phyloP scores from a whole-genome alignment of 2,888 invertebrate genomes.

The Dynastes tityus region DNA sequence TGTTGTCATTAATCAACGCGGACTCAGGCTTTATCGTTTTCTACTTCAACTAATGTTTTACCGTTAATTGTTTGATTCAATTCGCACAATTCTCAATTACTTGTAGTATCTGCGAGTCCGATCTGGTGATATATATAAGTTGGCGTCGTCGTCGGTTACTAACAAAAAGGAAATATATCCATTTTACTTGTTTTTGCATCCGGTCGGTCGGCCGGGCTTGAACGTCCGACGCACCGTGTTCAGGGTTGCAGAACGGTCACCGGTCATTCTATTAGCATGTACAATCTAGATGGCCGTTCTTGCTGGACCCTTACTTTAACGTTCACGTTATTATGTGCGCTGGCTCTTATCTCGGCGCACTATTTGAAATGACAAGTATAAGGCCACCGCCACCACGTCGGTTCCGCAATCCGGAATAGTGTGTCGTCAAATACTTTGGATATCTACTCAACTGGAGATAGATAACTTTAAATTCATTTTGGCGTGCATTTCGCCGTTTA shows the following conservation, averaged over 20 bases:
- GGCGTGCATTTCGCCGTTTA: slow-evolving; percentile 6
- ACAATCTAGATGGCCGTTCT: slow-evolving; percentile 71
- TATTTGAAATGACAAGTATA: slow-evolving; percentile 59
- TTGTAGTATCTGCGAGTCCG: slow-evolving; percentile 64
- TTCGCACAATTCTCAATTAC: slow-evolving; percentile 66
- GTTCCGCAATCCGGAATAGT: slow-evolving; percentile 48
- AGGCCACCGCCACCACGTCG: slow-evolving; percentile 48
- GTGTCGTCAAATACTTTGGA: slow-evolving; percentile 50
- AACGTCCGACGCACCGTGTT: slow-evolving; percentile 43
- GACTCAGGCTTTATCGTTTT: slow-evolving; percentile 41
- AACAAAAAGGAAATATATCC: slow-evolving; percentile 71
- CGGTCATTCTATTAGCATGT: slow-evolving; percentile 72
- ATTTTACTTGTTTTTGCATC: slow-evolving; percentile 71
- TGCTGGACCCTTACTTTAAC: slow-evolving; percentile 68
- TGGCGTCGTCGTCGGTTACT: slow-evolving; percentile 58
- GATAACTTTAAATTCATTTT: slow-evolving; percentile 53
- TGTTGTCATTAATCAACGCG: slow-evolving; percentile 38
- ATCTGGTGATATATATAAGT: slow-evolving; percentile 68
- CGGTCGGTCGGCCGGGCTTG: slow-evolving; percentile 56
- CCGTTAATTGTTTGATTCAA: slow-evolving; percentile 66
- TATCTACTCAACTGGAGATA: slow-evolving; percentile 50
- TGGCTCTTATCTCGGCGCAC: slow-evolving; percentile 60
- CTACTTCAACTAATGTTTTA: slow-evolving; percentile 58
- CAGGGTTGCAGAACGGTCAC: slow-evolving; percentile 62
- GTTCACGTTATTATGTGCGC: slow-evolving; percentile 60